phyloP scores from a whole-genome alignment of 2,113 vertebrate species.

The Stomatorhinus ivindoensis region DNA sequence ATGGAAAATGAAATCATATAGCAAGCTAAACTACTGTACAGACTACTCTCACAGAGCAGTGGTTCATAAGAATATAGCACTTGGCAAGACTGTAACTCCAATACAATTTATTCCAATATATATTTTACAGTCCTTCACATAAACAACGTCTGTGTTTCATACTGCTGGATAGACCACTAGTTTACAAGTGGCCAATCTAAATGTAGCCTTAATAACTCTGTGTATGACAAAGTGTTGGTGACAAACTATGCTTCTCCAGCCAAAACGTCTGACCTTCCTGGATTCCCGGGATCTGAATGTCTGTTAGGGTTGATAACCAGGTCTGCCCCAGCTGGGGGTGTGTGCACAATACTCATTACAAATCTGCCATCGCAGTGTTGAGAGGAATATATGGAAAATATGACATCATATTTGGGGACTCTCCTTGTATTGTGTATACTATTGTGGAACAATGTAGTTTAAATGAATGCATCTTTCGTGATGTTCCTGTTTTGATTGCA shows the following conservation, averaged over 20 bases:
- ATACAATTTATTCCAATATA: not conserved
- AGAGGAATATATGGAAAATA: conserved; percentile 11
- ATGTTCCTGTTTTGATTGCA: conserved; percentile 35
- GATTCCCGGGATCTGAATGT: not conserved
- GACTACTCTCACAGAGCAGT: not conserved
- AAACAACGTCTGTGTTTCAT: not conserved
- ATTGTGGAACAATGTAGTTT: not conserved
- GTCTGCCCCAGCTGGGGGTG: not conserved
- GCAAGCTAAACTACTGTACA: not conserved
- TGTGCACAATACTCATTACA: not conserved
- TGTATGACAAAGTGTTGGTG: not conserved
- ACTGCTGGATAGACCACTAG: not conserved
- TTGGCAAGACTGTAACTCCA: not conserved
- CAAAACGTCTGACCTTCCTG: not conserved
- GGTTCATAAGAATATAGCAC: not conserved
- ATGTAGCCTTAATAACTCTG: not conserved
- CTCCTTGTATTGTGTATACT: not conserved
- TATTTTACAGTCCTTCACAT: not conserved
- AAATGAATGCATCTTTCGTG: conserved; percentile 28
- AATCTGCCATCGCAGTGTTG: conserved; percentile 24
- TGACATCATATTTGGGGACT: conserved; percentile 32
- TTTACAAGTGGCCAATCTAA: not conserved
- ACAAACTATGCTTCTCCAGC: not conserved
- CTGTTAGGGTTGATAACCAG: not conserved
- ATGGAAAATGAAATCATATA: not conserved